These are phyloP conservation scores for Elachura formosa DNA, from an alignment of 2,113 vertebrate genomes.

Conservation along the genomic window DNA sequence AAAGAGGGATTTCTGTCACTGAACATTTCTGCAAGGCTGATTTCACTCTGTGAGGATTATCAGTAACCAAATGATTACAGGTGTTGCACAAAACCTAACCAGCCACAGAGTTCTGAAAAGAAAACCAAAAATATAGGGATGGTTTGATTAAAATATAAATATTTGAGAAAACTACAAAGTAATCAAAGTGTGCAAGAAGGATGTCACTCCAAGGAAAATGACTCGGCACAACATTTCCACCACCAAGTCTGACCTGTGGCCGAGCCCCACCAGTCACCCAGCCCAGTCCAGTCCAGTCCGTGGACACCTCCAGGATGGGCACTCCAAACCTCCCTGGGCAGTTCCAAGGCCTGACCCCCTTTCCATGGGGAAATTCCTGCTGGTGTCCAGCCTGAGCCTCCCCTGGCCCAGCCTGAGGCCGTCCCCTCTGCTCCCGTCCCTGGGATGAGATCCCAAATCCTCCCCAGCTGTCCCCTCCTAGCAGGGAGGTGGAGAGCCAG, in stretches of 20 bases:
- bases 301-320: not conserved
- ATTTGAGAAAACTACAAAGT: not conserved
- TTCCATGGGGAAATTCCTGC: not conserved
- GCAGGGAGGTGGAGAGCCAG: not conserved
- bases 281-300: not conserved
- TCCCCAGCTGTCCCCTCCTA: not conserved
- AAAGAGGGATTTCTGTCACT: not conserved
- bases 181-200: not conserved
- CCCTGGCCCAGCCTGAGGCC: not conserved
- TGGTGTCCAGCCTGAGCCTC: rapidly evolving
- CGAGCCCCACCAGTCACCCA: not conserved
- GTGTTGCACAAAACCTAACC: not conserved
- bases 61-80: not conserved
- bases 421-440: not conserved
- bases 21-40: not conserved
- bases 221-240: not conserved
- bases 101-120: not conserved
- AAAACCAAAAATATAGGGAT: not conserved
- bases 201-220: not conserved
- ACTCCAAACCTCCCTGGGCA: not conserved
- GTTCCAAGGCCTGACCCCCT: too few relatives aligned
- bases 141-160: not conserved
- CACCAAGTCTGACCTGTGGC: rapidly evolving
- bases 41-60: not conserved
- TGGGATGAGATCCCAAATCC: not conserved